Conservation (phyloP, 2,113 vertebrate genomes). For the Gadus chalcogrammus region DNA sequence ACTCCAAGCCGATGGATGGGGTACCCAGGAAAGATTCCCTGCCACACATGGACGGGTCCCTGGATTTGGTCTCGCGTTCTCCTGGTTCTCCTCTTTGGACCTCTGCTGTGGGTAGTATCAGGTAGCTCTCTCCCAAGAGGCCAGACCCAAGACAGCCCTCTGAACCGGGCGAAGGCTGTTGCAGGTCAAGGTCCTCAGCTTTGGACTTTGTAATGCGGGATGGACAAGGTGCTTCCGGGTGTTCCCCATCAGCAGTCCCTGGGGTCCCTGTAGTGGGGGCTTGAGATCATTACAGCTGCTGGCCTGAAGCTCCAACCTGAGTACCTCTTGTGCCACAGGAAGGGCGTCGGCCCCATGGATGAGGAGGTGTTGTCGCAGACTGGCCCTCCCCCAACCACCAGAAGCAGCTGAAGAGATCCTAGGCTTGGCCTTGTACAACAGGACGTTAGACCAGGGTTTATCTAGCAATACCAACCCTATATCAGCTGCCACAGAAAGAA, state of each 20-base stretch:
- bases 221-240: neutral
- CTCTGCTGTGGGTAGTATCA: neutral
- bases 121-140: too few species aligned
- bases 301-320: neutral
- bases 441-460: neutral
- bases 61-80: too few species aligned
- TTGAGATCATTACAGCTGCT: neutral
- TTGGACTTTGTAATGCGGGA: too few species aligned
- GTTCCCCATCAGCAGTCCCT: neutral
- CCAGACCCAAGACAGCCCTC: too few species aligned
- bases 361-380: neutral
- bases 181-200: neutral
- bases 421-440: constrained; percentile 1
- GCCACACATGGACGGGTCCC: neutral
- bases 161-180: too few species aligned
- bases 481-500: constrained; percentile 6
- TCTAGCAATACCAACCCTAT: constrained; percentile 1
- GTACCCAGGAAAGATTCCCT: neutral
- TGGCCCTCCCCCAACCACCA: constrained; percentile 6
- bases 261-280: neutral
- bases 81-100: too few species aligned
- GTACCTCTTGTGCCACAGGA: neutral
- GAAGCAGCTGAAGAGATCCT: neutral
- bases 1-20: neutral
- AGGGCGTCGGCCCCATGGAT: constrained; percentile 1